Conservation (phyloP, 1,140 invertebrate species). For the Pseudomyrmex dendroicus region DNA sequence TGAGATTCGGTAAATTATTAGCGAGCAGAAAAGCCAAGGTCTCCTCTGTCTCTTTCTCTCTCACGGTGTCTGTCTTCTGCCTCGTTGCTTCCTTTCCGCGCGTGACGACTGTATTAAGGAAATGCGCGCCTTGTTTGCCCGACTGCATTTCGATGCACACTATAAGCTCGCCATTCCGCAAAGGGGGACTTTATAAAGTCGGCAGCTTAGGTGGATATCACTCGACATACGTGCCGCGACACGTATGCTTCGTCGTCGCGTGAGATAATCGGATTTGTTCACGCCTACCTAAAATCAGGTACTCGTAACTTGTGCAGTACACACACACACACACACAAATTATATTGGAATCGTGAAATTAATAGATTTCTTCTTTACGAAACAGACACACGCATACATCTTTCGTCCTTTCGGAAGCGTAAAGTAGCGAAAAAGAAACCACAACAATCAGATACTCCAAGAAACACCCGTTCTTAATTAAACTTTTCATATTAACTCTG, state of each 20-base stretch:
- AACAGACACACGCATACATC: too few species aligned
- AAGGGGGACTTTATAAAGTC: slow-evolving; percentile 12
- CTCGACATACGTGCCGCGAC: neutral
- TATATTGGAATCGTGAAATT: neutral
- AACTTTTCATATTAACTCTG: slow-evolving; percentile 39
- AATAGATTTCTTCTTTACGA: neutral
- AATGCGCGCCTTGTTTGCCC: neutral
- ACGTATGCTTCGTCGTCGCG: neutral
- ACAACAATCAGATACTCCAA: neutral
- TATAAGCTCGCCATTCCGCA: neutral
- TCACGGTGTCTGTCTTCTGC: neutral
- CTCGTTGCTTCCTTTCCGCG: slow-evolving; percentile 24
- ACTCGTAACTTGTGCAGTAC: neutral
- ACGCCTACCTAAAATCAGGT: slow-evolving; percentile 19
- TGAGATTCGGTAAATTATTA: slow-evolving; percentile 71
- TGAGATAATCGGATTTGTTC: slow-evolving; percentile 43
- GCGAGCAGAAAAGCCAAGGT: slow-evolving; percentile 28
- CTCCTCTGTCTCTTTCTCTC: neutral
- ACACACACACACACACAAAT: neutral
- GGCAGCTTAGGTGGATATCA: slow-evolving; percentile 6
- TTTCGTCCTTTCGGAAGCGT: neutral
- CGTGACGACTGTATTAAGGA: slow-evolving; percentile 60
- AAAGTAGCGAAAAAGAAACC: neutral
- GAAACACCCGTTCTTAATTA: slow-evolving; percentile 33
- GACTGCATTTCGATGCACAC: neutral